Evolutionary conservation across 2,888 invertebrate species (phyloP).

Genomic region (Poecilus cupreus): DNA sequence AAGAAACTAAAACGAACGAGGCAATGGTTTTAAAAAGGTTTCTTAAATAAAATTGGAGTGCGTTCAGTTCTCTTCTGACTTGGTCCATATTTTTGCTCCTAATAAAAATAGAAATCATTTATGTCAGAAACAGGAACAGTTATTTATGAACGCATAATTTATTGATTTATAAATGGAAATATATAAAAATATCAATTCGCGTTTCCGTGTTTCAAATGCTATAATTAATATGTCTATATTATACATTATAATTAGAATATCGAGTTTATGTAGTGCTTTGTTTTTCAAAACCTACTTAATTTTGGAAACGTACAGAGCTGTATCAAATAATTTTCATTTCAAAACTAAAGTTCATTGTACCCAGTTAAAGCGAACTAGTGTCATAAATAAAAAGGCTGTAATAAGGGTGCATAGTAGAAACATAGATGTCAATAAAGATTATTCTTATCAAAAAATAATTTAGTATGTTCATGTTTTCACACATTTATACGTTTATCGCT

Average conservation of each 20-base stretch:
- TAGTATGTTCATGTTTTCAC: not conserved
- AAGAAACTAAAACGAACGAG: not conserved
- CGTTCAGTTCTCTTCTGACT: not conserved
- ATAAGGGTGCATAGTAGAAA: not conserved
- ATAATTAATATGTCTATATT: not conserved
- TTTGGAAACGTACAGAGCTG: not conserved
- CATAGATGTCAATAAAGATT: not conserved
- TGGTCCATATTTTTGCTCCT: not conserved
- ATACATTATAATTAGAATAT: not conserved
- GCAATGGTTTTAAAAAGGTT: too few relatives aligned
- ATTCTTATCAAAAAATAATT: not conserved
- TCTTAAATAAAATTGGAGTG: too few relatives aligned
- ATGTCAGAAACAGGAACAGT: not conserved
- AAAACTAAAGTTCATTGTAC: too few relatives aligned
- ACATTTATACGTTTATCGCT: slow-evolving; percentile 3
- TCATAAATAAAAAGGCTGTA: not conserved
- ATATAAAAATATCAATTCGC: not conserved
- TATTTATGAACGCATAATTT: not conserved
- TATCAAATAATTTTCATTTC: not conserved
- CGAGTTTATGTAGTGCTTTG: not conserved
- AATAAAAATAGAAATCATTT: not conserved
- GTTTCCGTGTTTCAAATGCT: not conserved
- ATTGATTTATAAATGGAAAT: slow-evolving; percentile 13
- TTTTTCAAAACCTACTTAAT: not conserved
- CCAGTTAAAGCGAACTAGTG: not conserved